Conservation (phyloP, 1,140 invertebrate species). For the Megalonaias nervosa region DNA sequence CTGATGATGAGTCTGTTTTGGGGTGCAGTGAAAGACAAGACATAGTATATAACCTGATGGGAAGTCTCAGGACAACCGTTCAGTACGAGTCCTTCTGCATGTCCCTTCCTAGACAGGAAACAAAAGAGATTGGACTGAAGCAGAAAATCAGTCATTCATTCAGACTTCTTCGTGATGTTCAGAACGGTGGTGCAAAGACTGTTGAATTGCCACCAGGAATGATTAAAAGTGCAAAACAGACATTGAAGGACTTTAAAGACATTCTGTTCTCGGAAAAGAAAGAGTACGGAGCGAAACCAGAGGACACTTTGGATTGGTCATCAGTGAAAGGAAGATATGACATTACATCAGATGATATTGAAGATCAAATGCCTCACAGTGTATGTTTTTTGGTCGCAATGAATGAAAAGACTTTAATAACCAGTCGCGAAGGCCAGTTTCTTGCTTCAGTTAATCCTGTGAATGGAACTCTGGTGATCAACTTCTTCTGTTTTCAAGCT, state of each 20-base stretch:
- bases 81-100: conserved; percentile 34
- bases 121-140: conserved; percentile 27
- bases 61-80: conserved; percentile 26
- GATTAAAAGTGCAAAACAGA: conserved; percentile 21
- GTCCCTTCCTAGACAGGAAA: conserved; percentile 21
- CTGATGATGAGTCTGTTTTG: neutral
- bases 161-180: conserved; percentile 4
- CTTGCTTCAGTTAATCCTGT: conserved; percentile 28
- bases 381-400: conserved; percentile 23
- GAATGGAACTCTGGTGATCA: conserved; percentile 7
- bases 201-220: conserved; percentile 16
- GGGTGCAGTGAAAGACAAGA: conserved; percentile 18
- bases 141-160: conserved; percentile 12
- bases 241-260: conserved; percentile 20
- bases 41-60: conserved; percentile 26
- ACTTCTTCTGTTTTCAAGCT: conserved; percentile 26
- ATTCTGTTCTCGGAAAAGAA: conserved; percentile 1
- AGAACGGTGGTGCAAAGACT: neutral
- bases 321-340: conserved; percentile 4
- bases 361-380: conserved; percentile 33
- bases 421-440: conserved; percentile 33
- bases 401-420: conserved; percentile 5
- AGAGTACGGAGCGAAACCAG: conserved; percentile 1
- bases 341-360: conserved; percentile 13
- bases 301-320: neutral